Percentiles rank a stretch among this genome's conserved stretches.
phyloP scores from a whole-genome alignment of 53 echinoderm and acorn worm genomes.

The Antedon mediterranea region DNA sequence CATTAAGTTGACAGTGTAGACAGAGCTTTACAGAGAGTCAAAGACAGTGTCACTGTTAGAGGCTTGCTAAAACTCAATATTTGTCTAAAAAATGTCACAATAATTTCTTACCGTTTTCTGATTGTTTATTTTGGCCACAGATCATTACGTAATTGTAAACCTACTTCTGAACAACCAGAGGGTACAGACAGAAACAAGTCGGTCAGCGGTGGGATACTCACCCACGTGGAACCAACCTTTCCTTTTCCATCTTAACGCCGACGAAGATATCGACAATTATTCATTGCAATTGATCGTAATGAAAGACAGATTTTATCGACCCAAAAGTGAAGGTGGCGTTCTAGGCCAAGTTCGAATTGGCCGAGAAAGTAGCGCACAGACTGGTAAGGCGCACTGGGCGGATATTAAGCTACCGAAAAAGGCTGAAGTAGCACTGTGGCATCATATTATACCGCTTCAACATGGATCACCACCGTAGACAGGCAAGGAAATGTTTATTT shows the following conservation, averaged over 20 bases:
- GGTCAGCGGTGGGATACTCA: background rate
- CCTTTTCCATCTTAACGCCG: constrained; percentile 20
- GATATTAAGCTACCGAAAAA: constrained; percentile 27
- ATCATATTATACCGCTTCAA: background rate
- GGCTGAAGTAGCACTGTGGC: constrained; percentile 35
- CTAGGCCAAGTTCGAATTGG: constrained; percentile 8
- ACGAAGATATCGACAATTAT: constrained; percentile 16
- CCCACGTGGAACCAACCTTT: constrained; percentile 50
- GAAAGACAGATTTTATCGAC: background rate
- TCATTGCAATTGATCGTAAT: background rate
- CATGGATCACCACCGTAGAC: background rate
- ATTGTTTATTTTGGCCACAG: too few species aligned
- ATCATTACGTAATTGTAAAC: constrained; percentile 5
- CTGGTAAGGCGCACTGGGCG: constrained; percentile 28
- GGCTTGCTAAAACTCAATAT: too few species aligned
- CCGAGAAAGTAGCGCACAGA: constrained; percentile 16
- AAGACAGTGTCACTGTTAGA: too few species aligned
- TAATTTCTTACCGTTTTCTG: too few species aligned
- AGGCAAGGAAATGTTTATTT: background rate
- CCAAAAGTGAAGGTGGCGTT: background rate
- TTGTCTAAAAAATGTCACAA: too few species aligned
- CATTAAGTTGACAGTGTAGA: too few species aligned
- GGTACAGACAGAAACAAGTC: constrained; percentile 3
- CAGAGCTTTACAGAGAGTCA: too few species aligned
- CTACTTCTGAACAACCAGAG: background rate